Conservation (phyloP, 2,888 invertebrate genomes). For the Alcis repandata region DNA sequence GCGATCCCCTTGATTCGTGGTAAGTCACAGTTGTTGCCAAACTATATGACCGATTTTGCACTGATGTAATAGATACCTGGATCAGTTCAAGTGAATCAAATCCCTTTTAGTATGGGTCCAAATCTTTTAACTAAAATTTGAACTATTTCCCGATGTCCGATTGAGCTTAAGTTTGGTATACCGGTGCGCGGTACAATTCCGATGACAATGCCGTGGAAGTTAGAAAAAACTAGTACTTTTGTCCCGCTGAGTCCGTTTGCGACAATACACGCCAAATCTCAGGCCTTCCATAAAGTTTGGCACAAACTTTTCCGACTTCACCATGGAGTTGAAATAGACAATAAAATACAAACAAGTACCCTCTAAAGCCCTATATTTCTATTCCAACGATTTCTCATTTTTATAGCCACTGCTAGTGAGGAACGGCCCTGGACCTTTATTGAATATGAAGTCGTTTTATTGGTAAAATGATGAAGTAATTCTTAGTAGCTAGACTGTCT, state of each 20-base stretch:
- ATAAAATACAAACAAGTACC: slow-evolving; percentile 22
- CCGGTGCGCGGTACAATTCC: too few species aligned
- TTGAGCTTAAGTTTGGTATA: too few species aligned
- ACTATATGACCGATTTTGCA: not conserved
- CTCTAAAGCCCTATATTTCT: slow-evolving; percentile 15
- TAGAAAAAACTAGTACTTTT: too few species aligned
- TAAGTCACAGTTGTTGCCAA: not conserved
- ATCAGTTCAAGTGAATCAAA: too few species aligned
- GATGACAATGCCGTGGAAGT: too few species aligned
- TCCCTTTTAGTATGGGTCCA: too few species aligned
- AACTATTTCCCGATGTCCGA: too few species aligned
- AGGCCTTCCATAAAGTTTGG: not conserved
- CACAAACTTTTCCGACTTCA: not conserved
- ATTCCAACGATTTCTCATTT: slow-evolving; percentile 19
- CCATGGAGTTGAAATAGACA: slow-evolving; percentile 19
- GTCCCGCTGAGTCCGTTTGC: too few species aligned
- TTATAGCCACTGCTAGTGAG: slow-evolving; percentile 16
- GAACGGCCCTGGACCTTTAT: slow-evolving; percentile 11
- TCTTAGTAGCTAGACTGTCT: not conserved
- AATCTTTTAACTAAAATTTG: too few species aligned
- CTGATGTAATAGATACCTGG: too few species aligned
- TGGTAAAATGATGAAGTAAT: slow-evolving; percentile 8
- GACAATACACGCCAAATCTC: too few species aligned
- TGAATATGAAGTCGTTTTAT: slow-evolving; percentile 18
- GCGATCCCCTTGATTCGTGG: not conserved